Evolutionary conservation across 2,888 invertebrate species (phyloP), one percentile per base, ranked within the genome.

Genomic region (Harmothoe impar): DNA sequence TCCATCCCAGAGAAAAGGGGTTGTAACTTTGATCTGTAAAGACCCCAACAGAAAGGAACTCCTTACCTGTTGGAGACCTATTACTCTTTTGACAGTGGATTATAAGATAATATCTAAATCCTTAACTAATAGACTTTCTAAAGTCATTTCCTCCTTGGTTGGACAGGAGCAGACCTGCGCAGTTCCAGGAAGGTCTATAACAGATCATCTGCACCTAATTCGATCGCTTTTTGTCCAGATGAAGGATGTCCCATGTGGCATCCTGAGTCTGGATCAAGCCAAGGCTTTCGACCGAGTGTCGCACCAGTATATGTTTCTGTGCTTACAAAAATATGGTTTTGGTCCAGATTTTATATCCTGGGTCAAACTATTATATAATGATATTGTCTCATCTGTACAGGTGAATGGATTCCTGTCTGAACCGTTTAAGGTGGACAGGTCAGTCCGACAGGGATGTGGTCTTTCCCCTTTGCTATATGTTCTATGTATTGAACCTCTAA

Each of bases 241-340:
- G 15, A 86, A 25, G n/a, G 29, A 86, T 25, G 23, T 54, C 25
- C 29, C 29, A n/a, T 86, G 86, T 54, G 86, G 54, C 29, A 52
- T 86, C 0, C 15, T 52, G 0, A 56, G 25, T 5, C 54, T 86
- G 15, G 86, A 86, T 20, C 86, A 86, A 20, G 29, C 86, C 20
- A 54, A 86, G 25, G 86, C 86, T 54, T 86, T 56, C 52, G 86
- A 86, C n/a, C 35, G 85, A 17, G 52, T 85, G 0, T 86, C 86
- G 3, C 86, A 86, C n/a, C 0, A 7, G 0, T 86, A 86, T 29
- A 15, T 86, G 20, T 52, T 56, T 31, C 52, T 15, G 0, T 20
- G 15, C 17, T 23, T 56, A 33, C 15, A 15, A 25, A 56, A 15
- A 25, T 54, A 31, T 54, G 56, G 56, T n/a, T 86, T 86, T 52